Conservation (phyloP, 2,888 invertebrate species). For the Stictocephala bisonia region DNA sequence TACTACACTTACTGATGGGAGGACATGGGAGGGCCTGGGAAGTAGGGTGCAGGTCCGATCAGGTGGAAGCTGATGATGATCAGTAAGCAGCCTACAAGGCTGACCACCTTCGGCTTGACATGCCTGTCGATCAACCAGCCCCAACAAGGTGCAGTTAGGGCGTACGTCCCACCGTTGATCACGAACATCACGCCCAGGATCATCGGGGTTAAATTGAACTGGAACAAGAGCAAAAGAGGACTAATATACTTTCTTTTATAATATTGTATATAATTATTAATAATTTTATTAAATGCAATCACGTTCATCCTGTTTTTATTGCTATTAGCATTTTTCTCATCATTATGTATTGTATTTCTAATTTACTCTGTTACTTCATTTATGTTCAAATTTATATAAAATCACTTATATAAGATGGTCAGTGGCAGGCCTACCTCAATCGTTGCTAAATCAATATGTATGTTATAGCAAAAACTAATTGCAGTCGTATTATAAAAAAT, state of each 20-base stretch:
- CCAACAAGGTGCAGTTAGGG: constrained; percentile 81
- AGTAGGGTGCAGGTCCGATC: constrained; percentile 84
- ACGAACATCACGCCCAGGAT: constrained; percentile 84
- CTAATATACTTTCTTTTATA: too few species aligned
- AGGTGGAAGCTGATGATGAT: constrained; percentile 77
- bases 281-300: background rate
- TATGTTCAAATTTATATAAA: too few species aligned
- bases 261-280: constrained; percentile 16
- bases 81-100: constrained; percentile 74
- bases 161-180: constrained; percentile 85
- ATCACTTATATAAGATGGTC: too few species aligned
- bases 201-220: constrained; percentile 77
- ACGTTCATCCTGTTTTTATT: too few species aligned
- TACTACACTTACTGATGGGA: constrained; percentile 7
- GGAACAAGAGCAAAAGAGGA: constrained; percentile 52
- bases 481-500: too few species aligned
- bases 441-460: too few species aligned
- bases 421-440: too few species aligned
- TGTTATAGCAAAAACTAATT: too few species aligned
- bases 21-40: constrained; percentile 66
- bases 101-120: constrained; percentile 74
- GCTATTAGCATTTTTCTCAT: too few species aligned
- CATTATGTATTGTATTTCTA: too few species aligned
- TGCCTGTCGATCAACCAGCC: constrained; percentile 83
- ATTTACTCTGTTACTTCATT: too few species aligned